Percentiles rank a stretch among this genome's conserved stretches.
Conservation (phyloP, 2,797 vertebrate species). For the Sylvilagus floridanus region DNA sequence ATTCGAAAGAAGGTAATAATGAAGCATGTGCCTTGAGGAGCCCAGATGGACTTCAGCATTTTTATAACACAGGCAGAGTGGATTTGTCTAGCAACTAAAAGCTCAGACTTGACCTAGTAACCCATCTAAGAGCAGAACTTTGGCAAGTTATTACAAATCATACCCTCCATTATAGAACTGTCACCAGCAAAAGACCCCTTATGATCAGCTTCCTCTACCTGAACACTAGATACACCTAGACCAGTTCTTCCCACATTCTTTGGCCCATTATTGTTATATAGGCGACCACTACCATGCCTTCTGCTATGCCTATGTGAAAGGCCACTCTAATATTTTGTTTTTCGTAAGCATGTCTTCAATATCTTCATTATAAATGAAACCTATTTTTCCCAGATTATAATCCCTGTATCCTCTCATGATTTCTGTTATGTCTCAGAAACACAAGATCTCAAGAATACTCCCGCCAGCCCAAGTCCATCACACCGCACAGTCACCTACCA, state of each 20-base stretch:
- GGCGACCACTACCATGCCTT: not conserved
- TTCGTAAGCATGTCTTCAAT: not conserved
- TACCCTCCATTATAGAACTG: not conserved
- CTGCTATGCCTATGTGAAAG: not conserved
- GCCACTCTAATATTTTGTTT: not conserved
- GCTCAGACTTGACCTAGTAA: not conserved
- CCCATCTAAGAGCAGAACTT: not conserved
- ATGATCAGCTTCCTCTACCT: not conserved
- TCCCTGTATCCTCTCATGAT: not conserved
- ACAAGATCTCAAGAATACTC: not conserved
- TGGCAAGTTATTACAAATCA: not conserved
- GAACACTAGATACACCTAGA: not conserved
- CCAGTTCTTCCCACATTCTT: not conserved
- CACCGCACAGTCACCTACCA: not conserved
- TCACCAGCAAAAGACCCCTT: not conserved
- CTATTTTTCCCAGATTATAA: not conserved
- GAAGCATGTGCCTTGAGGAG: not conserved
- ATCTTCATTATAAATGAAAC: not conserved
- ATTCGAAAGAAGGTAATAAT: not conserved
- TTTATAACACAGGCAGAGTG: not conserved
- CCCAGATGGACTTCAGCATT: not conserved
- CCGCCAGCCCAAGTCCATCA: not conserved
- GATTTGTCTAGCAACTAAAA: not conserved
- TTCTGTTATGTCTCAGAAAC: not conserved
- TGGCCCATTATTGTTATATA: not conserved